Percentiles rank a stretch among this genome's conserved stretches.
Evolutionary conservation across 2,888 invertebrate species (phyloP).

Genomic region (Dascillus cervinus): DNA sequence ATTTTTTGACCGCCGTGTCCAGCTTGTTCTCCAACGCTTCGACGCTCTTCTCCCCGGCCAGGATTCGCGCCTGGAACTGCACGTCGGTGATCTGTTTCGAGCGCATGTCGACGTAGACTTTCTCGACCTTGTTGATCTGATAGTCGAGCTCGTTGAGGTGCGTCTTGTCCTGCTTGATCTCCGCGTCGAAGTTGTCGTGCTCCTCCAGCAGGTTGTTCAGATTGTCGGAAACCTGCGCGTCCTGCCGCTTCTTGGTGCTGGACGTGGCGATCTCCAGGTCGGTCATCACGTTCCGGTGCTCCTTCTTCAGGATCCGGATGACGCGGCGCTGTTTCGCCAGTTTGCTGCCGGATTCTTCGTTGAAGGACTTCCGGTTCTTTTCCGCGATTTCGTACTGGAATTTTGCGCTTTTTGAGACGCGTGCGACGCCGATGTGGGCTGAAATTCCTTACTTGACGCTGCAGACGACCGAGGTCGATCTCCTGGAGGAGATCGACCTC

Average conservation of each 20-base stretch:
- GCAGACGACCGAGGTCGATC: constrained; percentile 67
- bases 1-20: constrained; percentile 68
- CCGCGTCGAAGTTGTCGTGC: constrained; percentile 44
- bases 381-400: constrained; percentile 70
- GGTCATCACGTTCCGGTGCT: constrained; percentile 55
- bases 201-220: constrained; percentile 43
- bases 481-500: constrained; percentile 73
- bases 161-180: constrained; percentile 35
- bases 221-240: constrained; percentile 46
- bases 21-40: constrained; percentile 65
- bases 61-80: constrained; percentile 44
- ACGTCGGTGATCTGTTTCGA: constrained; percentile 43
- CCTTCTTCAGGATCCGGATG: constrained; percentile 52
- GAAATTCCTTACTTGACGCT: constrained; percentile 55
- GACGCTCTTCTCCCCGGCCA: constrained; percentile 48
- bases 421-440: no score
- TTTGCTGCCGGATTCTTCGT: constrained; percentile 60
- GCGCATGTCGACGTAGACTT: constrained; percentile 38
- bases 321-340: constrained; percentile 56
- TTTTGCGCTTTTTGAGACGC: no score
- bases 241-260: constrained; percentile 49
- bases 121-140: constrained; percentile 44
- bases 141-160: constrained; percentile 44
- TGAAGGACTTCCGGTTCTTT: constrained; percentile 63
- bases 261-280: constrained; percentile 55